These are phyloP conservation scores for Himantopus leucocephalus DNA, from an alignment of 2,113 vertebrate genomes.

Conservation along the genomic window DNA sequence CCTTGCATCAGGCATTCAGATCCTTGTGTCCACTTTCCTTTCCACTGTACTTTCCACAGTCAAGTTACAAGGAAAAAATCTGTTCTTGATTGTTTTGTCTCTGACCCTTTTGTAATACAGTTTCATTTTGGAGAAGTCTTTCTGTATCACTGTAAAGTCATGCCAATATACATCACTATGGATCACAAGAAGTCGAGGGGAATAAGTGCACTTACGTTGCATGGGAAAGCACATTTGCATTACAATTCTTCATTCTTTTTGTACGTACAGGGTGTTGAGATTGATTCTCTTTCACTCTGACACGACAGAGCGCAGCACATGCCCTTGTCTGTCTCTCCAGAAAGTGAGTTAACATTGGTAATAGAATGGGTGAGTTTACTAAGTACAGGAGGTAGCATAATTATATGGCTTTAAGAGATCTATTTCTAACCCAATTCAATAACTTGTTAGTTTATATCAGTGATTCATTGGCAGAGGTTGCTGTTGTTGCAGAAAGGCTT, in stretches of 20 bases:
- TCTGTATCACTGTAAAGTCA: neutral
- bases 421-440: neutral
- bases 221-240: neutral
- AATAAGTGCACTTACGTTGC: neutral
- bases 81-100: neutral
- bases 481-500: neutral
- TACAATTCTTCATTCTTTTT: neutral
- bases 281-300: neutral
- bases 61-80: neutral
- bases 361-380: neutral
- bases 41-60: neutral
- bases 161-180: neutral
- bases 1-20: neutral
- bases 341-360: neutral
- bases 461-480: neutral
- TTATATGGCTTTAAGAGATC: neutral
- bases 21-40: neutral
- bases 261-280: neutral
- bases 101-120: neutral
- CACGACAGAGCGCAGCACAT: neutral
- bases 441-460: neutral
- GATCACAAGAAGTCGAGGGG: neutral
- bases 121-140: neutral
- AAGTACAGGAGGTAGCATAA: neutral
- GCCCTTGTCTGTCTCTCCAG: neutral